Percentiles rank a stretch among this genome's conserved stretches.
phyloP scores from a whole-genome alignment of 2,888 invertebrate genomes.

The Harmothoe impar region DNA sequence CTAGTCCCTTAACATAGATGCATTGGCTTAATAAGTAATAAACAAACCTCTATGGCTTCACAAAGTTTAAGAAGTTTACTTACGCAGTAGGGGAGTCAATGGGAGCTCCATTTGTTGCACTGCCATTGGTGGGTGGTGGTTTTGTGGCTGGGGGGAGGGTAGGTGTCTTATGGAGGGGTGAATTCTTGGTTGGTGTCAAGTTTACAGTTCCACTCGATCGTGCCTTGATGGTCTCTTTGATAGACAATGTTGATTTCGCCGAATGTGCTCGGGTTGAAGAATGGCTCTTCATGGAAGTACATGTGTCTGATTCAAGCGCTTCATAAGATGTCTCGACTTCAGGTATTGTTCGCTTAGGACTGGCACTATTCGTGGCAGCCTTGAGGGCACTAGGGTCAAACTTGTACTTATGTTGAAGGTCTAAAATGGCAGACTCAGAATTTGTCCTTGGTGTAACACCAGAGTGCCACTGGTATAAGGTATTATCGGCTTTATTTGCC shows the following conservation, averaged over 20 bases:
- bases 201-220: conserved; percentile 52
- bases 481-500: not conserved
- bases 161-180: not conserved
- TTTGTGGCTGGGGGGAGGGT: not conserved
- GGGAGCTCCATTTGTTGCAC: not conserved
- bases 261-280: not conserved
- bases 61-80: not conserved
- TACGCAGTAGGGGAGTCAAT: conserved; percentile 30
- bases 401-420: conserved; percentile 50
- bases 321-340: not conserved
- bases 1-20: too few species aligned
- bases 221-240: conserved; percentile 47
- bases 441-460: conserved; percentile 27
- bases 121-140: not conserved
- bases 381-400: conserved; percentile 49
- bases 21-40: too few species aligned
- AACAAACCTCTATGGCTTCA: too few species aligned
- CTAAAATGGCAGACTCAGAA: conserved; percentile 49
- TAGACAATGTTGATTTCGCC: conserved; percentile 1
- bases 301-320: not conserved
- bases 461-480: conserved; percentile 22
- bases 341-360: not conserved
- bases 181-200: conserved; percentile 24
- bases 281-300: not conserved
- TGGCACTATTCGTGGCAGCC: conserved; percentile 21